These are phyloP conservation scores for Spea hammondii DNA, from an alignment of 2,797 vertebrate genomes.

Conservation along the genomic window DNA sequence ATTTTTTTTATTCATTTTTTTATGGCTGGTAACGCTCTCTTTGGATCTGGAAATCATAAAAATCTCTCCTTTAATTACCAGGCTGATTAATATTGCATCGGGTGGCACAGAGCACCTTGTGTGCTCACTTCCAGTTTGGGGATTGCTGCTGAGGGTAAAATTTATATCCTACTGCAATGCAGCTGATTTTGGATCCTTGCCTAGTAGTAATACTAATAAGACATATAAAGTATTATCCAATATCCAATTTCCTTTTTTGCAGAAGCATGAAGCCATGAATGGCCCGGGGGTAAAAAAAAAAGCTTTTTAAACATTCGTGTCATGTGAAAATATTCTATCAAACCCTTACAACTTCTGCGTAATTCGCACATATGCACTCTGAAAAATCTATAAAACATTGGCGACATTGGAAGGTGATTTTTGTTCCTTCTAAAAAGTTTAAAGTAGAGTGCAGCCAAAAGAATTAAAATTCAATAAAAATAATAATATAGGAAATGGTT, in stretches of 20 bases:
- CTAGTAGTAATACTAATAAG: constrained; percentile 50
- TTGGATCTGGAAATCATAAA: constrained; percentile 42
- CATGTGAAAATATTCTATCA: constrained; percentile 31
- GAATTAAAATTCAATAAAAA: too few relatives aligned
- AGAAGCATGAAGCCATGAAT: constrained; percentile 27
- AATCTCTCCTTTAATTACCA: constrained; percentile 45
- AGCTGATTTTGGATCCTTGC: constrained; percentile 51
- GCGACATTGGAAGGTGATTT: too few relatives aligned
- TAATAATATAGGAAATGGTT: too few relatives aligned
- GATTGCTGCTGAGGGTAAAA: constrained; percentile 53
- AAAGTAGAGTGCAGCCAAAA: too few relatives aligned
- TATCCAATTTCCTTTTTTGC: constrained; percentile 45
- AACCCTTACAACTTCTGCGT: neutral
- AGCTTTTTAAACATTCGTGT: constrained; percentile 12
- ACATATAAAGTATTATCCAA: constrained; percentile 45
- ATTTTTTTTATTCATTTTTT: neutral
- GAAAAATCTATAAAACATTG: too few relatives aligned
- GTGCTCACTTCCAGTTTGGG: constrained; percentile 48
- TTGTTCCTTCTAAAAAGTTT: too few relatives aligned
- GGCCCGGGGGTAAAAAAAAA: constrained; percentile 16
- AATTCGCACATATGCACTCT: too few relatives aligned
- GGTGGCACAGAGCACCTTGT: constrained; percentile 51
- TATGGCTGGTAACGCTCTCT: constrained; percentile 24
- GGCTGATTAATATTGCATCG: constrained; percentile 39
- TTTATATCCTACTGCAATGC: constrained; percentile 53